Evolutionary conservation across 1,140 invertebrate species (phyloP).

Genomic region (Streblospio benedicti): DNA sequence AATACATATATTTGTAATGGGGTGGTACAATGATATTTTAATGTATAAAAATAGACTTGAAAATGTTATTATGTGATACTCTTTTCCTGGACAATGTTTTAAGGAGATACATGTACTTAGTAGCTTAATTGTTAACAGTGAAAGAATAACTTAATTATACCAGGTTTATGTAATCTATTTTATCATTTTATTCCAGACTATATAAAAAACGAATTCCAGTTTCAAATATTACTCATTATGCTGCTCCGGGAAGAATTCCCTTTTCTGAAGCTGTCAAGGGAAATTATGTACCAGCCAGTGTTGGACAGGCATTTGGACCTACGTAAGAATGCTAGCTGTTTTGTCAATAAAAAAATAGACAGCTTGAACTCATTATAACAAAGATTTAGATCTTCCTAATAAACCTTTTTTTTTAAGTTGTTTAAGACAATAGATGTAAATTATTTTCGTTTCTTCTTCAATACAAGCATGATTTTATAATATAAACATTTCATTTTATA

Average conservation of each 20-base stretch:
- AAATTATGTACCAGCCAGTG: conserved; percentile 30
- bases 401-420: too few relatives aligned
- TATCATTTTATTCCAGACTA: conserved; percentile 22
- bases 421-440: too few relatives aligned
- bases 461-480: too few relatives aligned
- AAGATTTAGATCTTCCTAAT: too few relatives aligned
- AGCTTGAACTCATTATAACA: too few relatives aligned
- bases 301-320: conserved; percentile 50
- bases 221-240: conserved; percentile 30
- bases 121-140: neutral
- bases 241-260: conserved; percentile 33
- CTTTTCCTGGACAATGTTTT: neutral
- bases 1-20: conserved; percentile 5
- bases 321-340: conserved; percentile 34
- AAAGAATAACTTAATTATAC: neutral
- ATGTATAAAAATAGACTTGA: conserved; percentile 13
- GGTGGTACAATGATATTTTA: conserved; percentile 8
- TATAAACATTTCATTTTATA: too few relatives aligned
- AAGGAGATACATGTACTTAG: neutral
- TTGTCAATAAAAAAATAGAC: neutral
- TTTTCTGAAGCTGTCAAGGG: conserved; percentile 37
- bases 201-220: conserved; percentile 27
- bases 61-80: neutral
- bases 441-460: neutral
- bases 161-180: neutral